Percentiles rank a stretch among this genome's conserved stretches.
Evolutionary conservation across 2,797 vertebrate species (phyloP).

Genomic region (Cryptoprocta ferox): DNA sequence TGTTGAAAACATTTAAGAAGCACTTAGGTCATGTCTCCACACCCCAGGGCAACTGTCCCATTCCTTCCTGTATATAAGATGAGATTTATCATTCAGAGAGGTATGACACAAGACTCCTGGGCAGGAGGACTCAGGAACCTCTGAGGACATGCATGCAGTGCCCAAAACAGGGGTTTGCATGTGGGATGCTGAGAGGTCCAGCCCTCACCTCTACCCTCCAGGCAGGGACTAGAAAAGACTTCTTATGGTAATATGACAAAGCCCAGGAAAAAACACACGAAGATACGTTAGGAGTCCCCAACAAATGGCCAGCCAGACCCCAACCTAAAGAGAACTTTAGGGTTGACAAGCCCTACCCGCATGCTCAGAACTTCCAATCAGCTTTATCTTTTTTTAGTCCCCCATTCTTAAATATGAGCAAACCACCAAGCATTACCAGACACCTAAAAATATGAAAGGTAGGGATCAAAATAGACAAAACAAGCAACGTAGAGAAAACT

Average conservation of each 20-base stretch:
- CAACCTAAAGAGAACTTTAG: background rate
- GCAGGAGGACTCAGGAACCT: background rate
- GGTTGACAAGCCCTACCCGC: background rate
- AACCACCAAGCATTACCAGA: background rate
- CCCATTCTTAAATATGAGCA: slow-evolving; percentile 27
- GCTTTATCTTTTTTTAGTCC: background rate
- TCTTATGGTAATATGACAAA: background rate
- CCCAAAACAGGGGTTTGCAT: background rate
- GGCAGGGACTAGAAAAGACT: background rate
- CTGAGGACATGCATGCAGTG: background rate
- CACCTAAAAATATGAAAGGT: slow-evolving; percentile 11
- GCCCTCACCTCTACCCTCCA: background rate
- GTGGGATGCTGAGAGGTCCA: background rate
- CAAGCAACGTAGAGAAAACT: slow-evolving; percentile 25
- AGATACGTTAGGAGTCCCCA: background rate
- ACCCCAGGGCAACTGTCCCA: background rate
- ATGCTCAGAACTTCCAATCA: slow-evolving; percentile 10
- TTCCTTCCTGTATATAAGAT: background rate
- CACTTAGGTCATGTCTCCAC: background rate
- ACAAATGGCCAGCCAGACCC: background rate
- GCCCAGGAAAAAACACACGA: background rate
- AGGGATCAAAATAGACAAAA: slow-evolving; percentile 28
- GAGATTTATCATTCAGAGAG: slow-evolving; percentile 25
- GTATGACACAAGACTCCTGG: slow-evolving; percentile 1
- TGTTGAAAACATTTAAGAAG: background rate